Evolutionary conservation across 2,797 vertebrate species (phyloP), one percentile per base, ranked within the genome.

Genomic region (Columba guinea): DNA sequence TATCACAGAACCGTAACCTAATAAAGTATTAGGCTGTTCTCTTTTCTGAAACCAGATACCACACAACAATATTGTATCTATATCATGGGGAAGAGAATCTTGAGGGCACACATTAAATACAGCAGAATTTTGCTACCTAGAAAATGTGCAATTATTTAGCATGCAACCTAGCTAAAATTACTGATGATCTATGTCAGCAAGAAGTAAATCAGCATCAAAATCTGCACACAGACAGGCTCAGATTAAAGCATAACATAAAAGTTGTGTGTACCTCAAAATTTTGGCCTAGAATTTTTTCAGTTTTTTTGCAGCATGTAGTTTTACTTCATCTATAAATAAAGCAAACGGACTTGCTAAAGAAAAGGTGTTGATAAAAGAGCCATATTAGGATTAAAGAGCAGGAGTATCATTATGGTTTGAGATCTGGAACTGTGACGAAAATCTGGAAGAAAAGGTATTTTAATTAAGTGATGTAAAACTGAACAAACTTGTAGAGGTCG

Each of bases 11-110:
- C 64, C 65, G 55, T 84, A 91, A 85, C 4, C 1, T 71, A 91
- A 96, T 96, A 94, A 79, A 95, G 22, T 92, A 35, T 58, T 56
- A 91, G 48, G 76, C 32, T 90, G 67, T 90, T 96, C 49, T 90
- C 44, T 91, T 94, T 78, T 89, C 87, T 58, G 91, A 78, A 88
- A 81, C 30, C 52, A 81, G 48, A 62, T 68, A 79, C 41, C 22
- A 56, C 51, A 71, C 60, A 75, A 93, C 64, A 94, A 79, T 83
- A 94, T 88, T 76, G 62, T 46, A 60, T 88, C 64, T 76, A 68
- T 87, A 34, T 10, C 23, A 69, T 18, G 13, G 59, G 27, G 69
- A 92, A 84, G 46, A 89, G 32, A 84, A 92, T 65, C 41, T 60
- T 28, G 34, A 82, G 49, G 28, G 59, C 10, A 63, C 35, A 3